These are phyloP conservation scores for Coelogynopora nodosa DNA, from an alignment of 2,888 invertebrate species.

Conservation along the genomic window DNA sequence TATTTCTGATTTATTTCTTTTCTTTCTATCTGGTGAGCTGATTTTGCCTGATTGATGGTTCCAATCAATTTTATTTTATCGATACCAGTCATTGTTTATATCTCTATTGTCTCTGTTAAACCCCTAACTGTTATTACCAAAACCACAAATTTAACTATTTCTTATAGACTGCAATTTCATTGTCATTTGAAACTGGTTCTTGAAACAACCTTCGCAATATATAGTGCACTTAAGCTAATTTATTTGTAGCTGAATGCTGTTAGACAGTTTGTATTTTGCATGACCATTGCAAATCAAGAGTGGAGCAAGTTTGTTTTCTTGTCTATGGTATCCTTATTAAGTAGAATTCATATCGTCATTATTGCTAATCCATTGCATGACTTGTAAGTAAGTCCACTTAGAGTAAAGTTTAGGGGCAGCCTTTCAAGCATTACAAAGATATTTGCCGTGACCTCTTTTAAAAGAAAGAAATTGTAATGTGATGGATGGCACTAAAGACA, in stretches of 20 bases:
- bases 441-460: not conserved
- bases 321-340: not conserved
- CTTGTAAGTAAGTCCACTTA: not conserved
- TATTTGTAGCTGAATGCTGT: not conserved
- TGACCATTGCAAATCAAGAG: not conserved
- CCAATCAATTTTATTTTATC: too few relatives aligned
- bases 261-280: not conserved
- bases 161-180: not conserved
- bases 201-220: not conserved
- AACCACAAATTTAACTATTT: too few relatives aligned
- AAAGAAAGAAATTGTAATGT: not conserved
- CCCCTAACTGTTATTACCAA: too few relatives aligned
- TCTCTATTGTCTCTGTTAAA: too few relatives aligned
- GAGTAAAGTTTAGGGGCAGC: not conserved
- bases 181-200: not conserved
- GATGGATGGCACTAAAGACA: not conserved
- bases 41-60: too few relatives aligned
- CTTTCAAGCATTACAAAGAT: not conserved
- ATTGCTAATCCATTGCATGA: not conserved
- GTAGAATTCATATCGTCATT: conserved; percentile 17
- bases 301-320: not conserved
- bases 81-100: too few relatives aligned
- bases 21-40: too few relatives aligned
- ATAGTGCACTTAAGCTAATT: not conserved
- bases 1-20: too few relatives aligned